Evolutionary conservation across 2,797 vertebrate genomes (phyloP).

Genomic region (Hyperoplus lanceolatus): DNA sequence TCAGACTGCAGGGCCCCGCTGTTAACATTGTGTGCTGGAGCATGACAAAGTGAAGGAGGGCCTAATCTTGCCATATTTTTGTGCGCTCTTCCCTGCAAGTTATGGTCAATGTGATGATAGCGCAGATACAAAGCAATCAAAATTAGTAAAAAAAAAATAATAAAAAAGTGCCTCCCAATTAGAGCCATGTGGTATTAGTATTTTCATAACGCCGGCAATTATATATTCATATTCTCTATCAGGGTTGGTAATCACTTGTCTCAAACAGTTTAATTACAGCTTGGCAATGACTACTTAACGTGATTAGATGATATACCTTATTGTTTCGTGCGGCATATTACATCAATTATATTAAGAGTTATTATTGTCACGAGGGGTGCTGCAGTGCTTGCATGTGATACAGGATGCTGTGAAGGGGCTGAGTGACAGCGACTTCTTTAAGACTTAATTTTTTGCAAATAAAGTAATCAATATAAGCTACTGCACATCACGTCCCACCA

Average conservation of each 20-base stretch:
- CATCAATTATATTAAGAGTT: constrained; percentile 85
- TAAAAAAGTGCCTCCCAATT: constrained; percentile 74
- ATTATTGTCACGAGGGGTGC: constrained; percentile 76
- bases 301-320: constrained; percentile 88
- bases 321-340: constrained; percentile 85
- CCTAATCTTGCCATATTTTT: constrained; percentile 69
- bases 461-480: constrained; percentile 84
- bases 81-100: constrained; percentile 48
- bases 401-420: constrained; percentile 66
- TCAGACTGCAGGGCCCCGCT: constrained; percentile 81
- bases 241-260: constrained; percentile 86
- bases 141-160: constrained; percentile 58
- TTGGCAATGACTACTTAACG: constrained; percentile 86
- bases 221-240: constrained; percentile 84
- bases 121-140: constrained; percentile 69
- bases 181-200: constrained; percentile 82
- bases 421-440: constrained; percentile 84
- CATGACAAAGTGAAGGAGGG: constrained; percentile 72
- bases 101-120: constrained; percentile 75
- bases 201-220: constrained; percentile 85
- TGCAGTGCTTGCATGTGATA: constrained; percentile 66
- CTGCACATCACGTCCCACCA: constrained; percentile 78
- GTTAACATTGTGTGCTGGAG: constrained; percentile 82
- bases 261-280: constrained; percentile 89
- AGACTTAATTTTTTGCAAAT: constrained; percentile 85